phyloP scores from a whole-genome alignment of 2,888 invertebrate species.

The Scaptodrosophila latifasciaeformis region DNA sequence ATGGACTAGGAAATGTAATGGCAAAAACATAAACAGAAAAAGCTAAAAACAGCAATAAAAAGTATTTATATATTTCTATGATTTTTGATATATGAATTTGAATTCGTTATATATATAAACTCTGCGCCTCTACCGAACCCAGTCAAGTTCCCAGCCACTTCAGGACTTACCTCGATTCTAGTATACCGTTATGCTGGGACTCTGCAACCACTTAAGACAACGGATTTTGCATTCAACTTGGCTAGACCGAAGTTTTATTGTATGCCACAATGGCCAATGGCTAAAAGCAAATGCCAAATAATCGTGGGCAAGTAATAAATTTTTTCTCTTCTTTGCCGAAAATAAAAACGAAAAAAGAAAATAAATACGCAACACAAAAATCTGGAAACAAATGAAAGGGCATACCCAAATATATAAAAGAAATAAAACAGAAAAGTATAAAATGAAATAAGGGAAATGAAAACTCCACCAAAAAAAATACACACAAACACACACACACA shows the following conservation, averaged over 20 bases:
- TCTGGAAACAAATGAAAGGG: no score
- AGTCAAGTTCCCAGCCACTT: no score
- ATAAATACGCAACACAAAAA: conserved; percentile 9
- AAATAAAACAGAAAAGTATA: conserved; percentile 19
- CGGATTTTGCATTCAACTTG: conserved; percentile 32
- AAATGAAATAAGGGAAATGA: conserved; percentile 30
- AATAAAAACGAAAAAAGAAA: conserved; percentile 21
- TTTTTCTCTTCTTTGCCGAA: conserved; percentile 31
- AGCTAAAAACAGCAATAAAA: conserved; percentile 35
- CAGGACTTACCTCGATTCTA: no score
- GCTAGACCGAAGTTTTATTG: conserved; percentile 35
- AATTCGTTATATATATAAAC: conserved; percentile 39
- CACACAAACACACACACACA: conserved; percentile 1
- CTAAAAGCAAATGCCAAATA: conserved; percentile 51
- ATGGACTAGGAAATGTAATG: no score
- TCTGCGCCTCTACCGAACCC: no score
- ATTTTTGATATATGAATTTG: conserved; percentile 56
- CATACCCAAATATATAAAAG: conserved; percentile 36
- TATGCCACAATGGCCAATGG: conserved; percentile 2
- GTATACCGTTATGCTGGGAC: no score
- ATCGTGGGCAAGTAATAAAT: conserved; percentile 50
- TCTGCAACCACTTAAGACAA: conserved; percentile 34
- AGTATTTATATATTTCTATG: conserved; percentile 30
- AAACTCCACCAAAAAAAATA: conserved; percentile 20
- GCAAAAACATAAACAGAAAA: conserved; percentile 51